Evolutionary conservation across 2,888 invertebrate species (phyloP).

Genomic region (Pollenia griseotomentosa): DNA sequence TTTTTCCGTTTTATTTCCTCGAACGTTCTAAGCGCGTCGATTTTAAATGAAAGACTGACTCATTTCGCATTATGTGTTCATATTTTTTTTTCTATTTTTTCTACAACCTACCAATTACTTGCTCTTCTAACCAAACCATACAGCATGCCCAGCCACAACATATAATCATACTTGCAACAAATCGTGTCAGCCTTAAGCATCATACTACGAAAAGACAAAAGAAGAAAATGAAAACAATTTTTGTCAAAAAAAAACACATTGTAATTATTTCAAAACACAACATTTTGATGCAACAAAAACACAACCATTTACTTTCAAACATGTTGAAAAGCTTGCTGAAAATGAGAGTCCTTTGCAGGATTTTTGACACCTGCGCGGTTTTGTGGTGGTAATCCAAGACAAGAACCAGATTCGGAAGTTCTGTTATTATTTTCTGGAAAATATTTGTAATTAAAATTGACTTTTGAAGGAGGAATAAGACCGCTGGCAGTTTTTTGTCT

Average conservation of each 20-base stretch:
- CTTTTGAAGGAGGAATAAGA: too few relatives aligned
- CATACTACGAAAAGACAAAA: background rate
- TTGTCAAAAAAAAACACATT: background rate
- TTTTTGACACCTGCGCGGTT: slow-evolving; percentile 15
- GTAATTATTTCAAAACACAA: slow-evolving; percentile 57
- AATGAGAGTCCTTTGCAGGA: background rate
- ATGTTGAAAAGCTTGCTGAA: slow-evolving; percentile 9
- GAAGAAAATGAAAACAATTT: background rate
- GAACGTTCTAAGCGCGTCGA: slow-evolving; percentile 34
- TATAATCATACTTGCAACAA: background rate
- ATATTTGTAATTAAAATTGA: too few relatives aligned
- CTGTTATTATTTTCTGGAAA: too few relatives aligned
- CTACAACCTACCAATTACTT: background rate
- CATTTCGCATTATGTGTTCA: slow-evolving; percentile 21
- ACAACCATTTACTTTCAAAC: slow-evolving; percentile 45
- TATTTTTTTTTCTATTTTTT: slow-evolving; percentile 14
- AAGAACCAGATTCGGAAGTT: background rate
- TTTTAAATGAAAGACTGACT: slow-evolving; percentile 51
- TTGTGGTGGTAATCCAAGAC: background rate
- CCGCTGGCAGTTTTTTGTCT: too few relatives aligned
- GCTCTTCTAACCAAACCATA: too few relatives aligned
- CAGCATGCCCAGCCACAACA: background rate
- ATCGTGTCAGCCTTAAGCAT: slow-evolving; percentile 6
- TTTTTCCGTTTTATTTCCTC: slow-evolving; percentile 25
- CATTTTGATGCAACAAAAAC: slow-evolving; percentile 50